Conservation (phyloP, 1,140 invertebrate genomes). For the Ericerus pela region DNA sequence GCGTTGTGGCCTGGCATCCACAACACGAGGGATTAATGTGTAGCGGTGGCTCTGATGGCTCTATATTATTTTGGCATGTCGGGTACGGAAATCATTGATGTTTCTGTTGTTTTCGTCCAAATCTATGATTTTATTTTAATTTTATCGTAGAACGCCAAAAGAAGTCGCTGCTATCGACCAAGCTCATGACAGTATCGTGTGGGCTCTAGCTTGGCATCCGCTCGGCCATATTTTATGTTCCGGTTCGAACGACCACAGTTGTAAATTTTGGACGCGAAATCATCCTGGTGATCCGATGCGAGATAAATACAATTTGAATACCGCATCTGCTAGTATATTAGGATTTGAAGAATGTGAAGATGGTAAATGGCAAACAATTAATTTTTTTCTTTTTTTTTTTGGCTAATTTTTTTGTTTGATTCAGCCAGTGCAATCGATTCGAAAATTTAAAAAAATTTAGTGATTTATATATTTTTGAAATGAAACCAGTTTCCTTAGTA, state of each 20-base stretch:
- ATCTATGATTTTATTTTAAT: not conserved
- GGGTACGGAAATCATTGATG: conserved; percentile 42
- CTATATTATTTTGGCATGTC: conserved; percentile 97
- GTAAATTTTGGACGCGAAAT: conserved; percentile 98
- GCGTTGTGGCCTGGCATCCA: conserved; percentile 94
- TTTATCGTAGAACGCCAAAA: conserved; percentile 66
- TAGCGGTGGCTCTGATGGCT: conserved; percentile 92
- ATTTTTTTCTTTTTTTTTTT: conserved; percentile 5
- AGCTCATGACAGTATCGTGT: conserved; percentile 97
- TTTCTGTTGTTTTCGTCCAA: not conserved
- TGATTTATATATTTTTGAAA: no score
- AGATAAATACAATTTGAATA: conserved; percentile 94
- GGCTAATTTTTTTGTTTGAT: no score
- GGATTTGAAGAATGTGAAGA: conserved; percentile 56
- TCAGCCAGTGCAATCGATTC: no score
- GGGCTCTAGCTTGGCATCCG: conserved; percentile 98
- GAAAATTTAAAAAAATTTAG: no score
- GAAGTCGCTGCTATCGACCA: conserved; percentile 96
- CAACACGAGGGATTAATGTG: conserved; percentile 90
- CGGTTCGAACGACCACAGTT: conserved; percentile 95
- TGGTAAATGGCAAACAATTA: conserved; percentile 22
- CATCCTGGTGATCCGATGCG: conserved; percentile 94
- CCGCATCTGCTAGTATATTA: conserved; percentile 57
- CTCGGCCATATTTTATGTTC: conserved; percentile 95
- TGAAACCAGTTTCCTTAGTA: no score